Percentiles rank a stretch among this genome's conserved stretches.
phyloP scores from a whole-genome alignment of 2,113 vertebrate genomes.

The Penelope pileata region DNA sequence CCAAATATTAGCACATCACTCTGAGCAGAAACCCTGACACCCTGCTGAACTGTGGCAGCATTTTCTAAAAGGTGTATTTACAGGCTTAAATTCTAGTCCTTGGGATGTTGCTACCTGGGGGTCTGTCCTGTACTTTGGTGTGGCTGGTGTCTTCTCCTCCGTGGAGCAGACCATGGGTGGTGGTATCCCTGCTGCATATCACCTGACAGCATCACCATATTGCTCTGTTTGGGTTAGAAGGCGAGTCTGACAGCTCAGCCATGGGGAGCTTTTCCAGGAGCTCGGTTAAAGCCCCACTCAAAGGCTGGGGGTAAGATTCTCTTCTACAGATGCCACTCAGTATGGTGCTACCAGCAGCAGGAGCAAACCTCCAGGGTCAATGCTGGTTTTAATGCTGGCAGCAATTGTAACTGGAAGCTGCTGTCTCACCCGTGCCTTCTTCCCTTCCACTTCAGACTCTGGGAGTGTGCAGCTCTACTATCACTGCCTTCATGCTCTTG shows the following conservation, averaged over 20 bases:
- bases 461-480: slow-evolving; percentile 42
- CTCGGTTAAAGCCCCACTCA: neutral
- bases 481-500: slow-evolving; percentile 50
- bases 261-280: neutral
- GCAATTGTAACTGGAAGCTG: slow-evolving; percentile 9
- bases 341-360: neutral
- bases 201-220: neutral
- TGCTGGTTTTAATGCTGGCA: neutral
- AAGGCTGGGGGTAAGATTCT: neutral
- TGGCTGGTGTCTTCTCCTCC: neutral
- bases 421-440: neutral
- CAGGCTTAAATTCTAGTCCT: neutral
- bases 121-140: neutral
- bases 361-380: neutral
- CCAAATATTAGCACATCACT: neutral
- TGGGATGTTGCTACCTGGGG: neutral
- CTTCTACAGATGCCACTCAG: neutral
- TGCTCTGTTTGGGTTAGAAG: neutral
- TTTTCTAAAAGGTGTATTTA: neutral
- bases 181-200: accelerated
- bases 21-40: neutral
- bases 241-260: neutral
- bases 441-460: slow-evolving; percentile 5
- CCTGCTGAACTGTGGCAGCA: neutral
- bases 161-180: neutral